Evolutionary conservation across 2,888 invertebrate genomes (phyloP), one percentile per base, ranked within the genome.

Genomic region (Ethmia dodecea): DNA sequence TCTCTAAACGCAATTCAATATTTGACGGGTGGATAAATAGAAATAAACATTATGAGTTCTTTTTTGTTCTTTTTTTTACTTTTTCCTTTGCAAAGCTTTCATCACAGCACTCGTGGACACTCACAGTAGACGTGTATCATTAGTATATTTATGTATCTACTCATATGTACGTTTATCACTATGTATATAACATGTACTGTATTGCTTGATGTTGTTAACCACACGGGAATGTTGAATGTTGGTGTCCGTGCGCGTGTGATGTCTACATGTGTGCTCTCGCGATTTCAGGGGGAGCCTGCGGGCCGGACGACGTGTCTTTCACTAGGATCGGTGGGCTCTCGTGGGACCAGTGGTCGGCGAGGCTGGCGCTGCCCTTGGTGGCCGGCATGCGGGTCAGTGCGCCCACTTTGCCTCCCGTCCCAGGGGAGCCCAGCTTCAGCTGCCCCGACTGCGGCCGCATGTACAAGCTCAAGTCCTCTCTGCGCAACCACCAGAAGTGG

Each of bases 381-480:
- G 84, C 87, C 15, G 72, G 88, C 50, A 75, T 89, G 66, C 86
- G 89, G 29, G 89, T 88, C 58, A 78, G 78, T 44, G 86, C 62
- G 11, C 43, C 43, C 9, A 27, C 33, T 2, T 76, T 80, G 39
- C 56, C 51, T 43, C 55, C 57, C 35, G 49, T 58, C 38, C 60
- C 71, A 53, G 88, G 73, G 65, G 89, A 88, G 48, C 87, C 88
- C 47, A 87, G 89, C 62, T 93, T 93, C 88, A 89, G 91, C 39
- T 94, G 94, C 76, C 90, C 92, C 35, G 93, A 93, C 60, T 95
- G 95, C 78, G 94, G 94, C 42, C 89, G 95, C 49, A 91, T 93
- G 45, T 95, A 95, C 84, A 95, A 95, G 74, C 88, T 95, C 52
- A 95, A 95, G 80, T 94, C 94, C 52, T 94, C 94, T 40, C 81